Conservation (phyloP, 2,888 invertebrate genomes). For the Drosophila greeni region DNA sequence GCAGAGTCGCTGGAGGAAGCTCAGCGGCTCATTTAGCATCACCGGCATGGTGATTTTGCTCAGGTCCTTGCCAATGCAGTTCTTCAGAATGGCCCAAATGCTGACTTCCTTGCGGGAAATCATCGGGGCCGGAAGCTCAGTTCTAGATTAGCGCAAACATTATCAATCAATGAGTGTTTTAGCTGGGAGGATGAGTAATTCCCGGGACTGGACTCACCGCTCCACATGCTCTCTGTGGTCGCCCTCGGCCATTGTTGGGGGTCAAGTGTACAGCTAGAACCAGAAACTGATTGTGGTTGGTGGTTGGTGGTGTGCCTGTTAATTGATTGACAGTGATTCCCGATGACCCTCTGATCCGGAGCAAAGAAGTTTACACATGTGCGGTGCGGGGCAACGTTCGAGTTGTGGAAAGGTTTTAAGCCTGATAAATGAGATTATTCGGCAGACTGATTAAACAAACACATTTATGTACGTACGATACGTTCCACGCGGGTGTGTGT, state of each 20-base stretch:
- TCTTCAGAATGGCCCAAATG: slow-evolving; percentile 94
- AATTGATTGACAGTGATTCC: slow-evolving; percentile 30
- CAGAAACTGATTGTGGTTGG: slow-evolving; percentile 19
- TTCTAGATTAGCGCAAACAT: slow-evolving; percentile 79
- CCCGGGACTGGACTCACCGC: slow-evolving; percentile 10
- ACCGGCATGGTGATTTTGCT: slow-evolving; percentile 97
- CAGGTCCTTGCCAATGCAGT: slow-evolving; percentile 94
- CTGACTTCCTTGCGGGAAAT: slow-evolving; percentile 89
- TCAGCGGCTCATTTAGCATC: slow-evolving; percentile 96
- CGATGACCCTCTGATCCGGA: slow-evolving; percentile 23
- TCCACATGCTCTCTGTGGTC: slow-evolving; percentile 19
- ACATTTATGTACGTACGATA: background rate
- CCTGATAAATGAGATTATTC: slow-evolving; percentile 26
- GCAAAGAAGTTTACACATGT: slow-evolving; percentile 21
- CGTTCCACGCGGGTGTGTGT: background rate
- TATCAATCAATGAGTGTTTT: slow-evolving; percentile 24
- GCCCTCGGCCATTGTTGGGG: slow-evolving; percentile 26
- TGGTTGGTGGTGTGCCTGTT: slow-evolving; percentile 13
- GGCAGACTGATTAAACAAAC: slow-evolving; percentile 16
- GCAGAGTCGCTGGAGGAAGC: slow-evolving; percentile 94
- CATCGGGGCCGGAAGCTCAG: slow-evolving; percentile 85
- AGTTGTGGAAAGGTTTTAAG: slow-evolving; percentile 20
- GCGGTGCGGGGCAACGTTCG: slow-evolving; percentile 9
- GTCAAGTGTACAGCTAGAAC: slow-evolving; percentile 10
- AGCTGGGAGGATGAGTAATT: slow-evolving; percentile 15